Evolutionary conservation across 2,888 invertebrate genomes (phyloP).

Genomic region (Trilocha varians): DNA sequence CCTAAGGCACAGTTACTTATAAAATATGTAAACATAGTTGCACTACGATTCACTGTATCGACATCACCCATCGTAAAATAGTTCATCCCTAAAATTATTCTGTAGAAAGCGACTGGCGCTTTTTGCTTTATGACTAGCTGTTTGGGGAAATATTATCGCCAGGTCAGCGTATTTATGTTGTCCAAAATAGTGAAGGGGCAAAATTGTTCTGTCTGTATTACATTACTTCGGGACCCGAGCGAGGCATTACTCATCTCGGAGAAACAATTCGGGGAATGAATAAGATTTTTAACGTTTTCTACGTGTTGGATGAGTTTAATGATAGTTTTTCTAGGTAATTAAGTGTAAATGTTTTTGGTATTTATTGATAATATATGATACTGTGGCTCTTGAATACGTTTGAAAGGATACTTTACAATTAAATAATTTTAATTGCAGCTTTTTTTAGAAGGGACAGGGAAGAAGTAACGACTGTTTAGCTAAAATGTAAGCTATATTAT

Average conservation of each 20-base stretch:
- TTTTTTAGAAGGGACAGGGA: too few relatives aligned
- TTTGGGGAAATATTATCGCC: conserved; percentile 21
- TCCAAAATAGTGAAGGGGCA: conserved; percentile 10
- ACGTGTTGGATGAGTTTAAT: too few relatives aligned
- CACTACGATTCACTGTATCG: background rate
- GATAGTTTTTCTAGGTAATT: too few relatives aligned
- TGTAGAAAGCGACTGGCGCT: conserved; percentile 17
- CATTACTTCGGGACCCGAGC: conserved; percentile 5
- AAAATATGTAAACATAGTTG: background rate
- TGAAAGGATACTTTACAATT: too few relatives aligned
- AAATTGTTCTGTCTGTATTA: conserved; percentile 12
- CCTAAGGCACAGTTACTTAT: background rate
- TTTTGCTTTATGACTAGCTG: conserved; percentile 34
- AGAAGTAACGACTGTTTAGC: too few relatives aligned
- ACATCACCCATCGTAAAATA: background rate
- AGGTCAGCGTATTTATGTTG: conserved; percentile 11
- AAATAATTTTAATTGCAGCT: too few relatives aligned
- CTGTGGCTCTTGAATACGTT: too few relatives aligned
- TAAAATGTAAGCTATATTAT: too few relatives aligned
- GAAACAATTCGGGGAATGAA: conserved; percentile 1
- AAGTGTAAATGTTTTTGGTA: too few relatives aligned
- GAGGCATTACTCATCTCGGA: conserved; percentile 4
- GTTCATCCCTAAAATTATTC: conserved; percentile 11
- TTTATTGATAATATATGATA: too few relatives aligned
- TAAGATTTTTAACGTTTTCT: background rate